These are phyloP conservation scores for Brenthis daphne DNA, from an alignment of 2,888 invertebrate genomes.

Conservation along the genomic window DNA sequence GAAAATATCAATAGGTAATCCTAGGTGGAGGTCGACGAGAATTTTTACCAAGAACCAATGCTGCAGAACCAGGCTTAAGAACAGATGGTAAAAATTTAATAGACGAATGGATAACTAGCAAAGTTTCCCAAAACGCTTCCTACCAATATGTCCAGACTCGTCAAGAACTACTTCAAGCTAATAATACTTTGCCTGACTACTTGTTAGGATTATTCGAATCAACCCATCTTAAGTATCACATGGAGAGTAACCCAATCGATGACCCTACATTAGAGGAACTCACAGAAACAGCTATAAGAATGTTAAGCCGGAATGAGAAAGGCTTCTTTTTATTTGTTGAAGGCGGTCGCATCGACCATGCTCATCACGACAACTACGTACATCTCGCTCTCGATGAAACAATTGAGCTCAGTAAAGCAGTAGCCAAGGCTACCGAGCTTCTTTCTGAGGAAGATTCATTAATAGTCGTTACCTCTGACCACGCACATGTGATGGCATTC, in stretches of 20 bases:
- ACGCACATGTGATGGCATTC: conserved; percentile 85
- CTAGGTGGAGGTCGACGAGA: conserved; percentile 87
- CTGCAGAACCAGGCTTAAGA: conserved; percentile 74
- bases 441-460: conserved; percentile 83
- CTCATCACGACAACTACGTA: conserved; percentile 81
- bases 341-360: conserved; percentile 83
- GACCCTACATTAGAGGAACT: conserved; percentile 60
- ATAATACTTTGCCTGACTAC: conserved; percentile 79
- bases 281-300: conserved; percentile 82
- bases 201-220: conserved; percentile 84
- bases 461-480: conserved; percentile 88
- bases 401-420: conserved; percentile 82
- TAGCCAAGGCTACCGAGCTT: conserved; percentile 60
- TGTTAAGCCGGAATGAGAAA: conserved; percentile 81
- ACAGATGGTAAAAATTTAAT: conserved; percentile 85
- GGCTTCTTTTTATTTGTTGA: conserved; percentile 88
- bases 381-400: conserved; percentile 84
- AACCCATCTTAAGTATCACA: conserved; percentile 84
- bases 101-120: conserved; percentile 83
- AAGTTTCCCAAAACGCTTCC: conserved; percentile 54
- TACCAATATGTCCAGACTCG: conserved; percentile 82
- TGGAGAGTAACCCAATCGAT: conserved; percentile 66
- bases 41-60: conserved; percentile 78
- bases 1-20: conserved; percentile 74
- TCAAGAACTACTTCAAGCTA: conserved; percentile 71